These are phyloP conservation scores for Rutpela maculata DNA, from an alignment of 2,888 invertebrate genomes.

Conservation along the genomic window DNA sequence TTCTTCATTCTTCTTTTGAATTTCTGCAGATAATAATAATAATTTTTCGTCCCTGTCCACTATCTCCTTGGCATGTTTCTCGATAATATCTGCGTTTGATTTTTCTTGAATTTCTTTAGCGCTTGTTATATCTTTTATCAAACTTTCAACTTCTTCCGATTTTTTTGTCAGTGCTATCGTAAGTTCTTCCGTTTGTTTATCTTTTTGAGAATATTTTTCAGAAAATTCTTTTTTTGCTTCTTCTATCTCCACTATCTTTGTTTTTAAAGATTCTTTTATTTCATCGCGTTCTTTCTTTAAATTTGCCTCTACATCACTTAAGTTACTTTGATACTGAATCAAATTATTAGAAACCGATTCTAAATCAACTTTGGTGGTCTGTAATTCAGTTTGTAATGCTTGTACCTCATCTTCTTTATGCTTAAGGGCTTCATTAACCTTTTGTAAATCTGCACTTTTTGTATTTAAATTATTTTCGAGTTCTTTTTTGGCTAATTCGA, in stretches of 20 bases:
- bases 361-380: conserved; percentile 69
- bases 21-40: conserved; percentile 12
- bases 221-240: conserved; percentile 66
- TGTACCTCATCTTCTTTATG: conserved; percentile 56
- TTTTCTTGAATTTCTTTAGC: conserved; percentile 29
- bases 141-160: conserved; percentile 47
- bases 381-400: conserved; percentile 69
- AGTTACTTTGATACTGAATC: conserved; percentile 68
- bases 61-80: conserved; percentile 24
- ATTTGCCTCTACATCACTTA: conserved; percentile 65
- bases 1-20: conserved; percentile 47
- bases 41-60: conserved; percentile 36
- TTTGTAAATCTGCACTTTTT: conserved; percentile 45
- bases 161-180: conserved; percentile 46
- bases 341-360: conserved; percentile 65
- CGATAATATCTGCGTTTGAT: neutral
- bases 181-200: conserved; percentile 74
- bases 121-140: conserved; percentile 44
- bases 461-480: conserved; percentile 40
- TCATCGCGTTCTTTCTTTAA: conserved; percentile 70
- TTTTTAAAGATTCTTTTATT: conserved; percentile 66
- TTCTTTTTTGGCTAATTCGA: conserved; percentile 55
- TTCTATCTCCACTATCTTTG: conserved; percentile 69
- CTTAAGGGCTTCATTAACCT: conserved; percentile 42
- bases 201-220: conserved; percentile 62